These are phyloP conservation scores for Ditylenchus weischeri DNA, from an alignment of 2,888 invertebrate genomes.

Conservation along the genomic window DNA sequence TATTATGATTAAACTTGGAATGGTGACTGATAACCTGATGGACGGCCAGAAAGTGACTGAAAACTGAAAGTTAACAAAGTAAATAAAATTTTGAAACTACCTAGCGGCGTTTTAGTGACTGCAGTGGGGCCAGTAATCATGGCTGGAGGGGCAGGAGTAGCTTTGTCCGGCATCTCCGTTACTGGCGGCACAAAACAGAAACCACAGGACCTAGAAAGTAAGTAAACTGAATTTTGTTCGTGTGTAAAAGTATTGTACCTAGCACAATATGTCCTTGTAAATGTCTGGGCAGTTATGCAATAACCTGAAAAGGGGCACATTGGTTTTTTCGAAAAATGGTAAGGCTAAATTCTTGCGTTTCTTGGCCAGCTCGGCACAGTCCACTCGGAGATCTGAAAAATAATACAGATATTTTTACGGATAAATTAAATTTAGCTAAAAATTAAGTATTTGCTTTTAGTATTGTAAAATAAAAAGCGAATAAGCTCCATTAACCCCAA, in stretches of 20 bases:
- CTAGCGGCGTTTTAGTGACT: slow-evolving; percentile 38
- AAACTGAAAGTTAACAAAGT: not conserved
- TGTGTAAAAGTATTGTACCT: slow-evolving; percentile 7
- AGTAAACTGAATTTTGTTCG: no score
- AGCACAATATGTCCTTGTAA: slow-evolving; percentile 52
- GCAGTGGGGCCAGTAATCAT: slow-evolving; percentile 33
- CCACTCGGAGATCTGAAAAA: slow-evolving; percentile 53
- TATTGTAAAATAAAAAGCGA: no score
- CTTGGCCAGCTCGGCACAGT: slow-evolving; percentile 43
- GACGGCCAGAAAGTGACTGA: slow-evolving; percentile 12
- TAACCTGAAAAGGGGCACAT: slow-evolving; percentile 22
- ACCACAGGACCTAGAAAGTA: slow-evolving; percentile 42
- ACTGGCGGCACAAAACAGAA: slow-evolving; percentile 51
- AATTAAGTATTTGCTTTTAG: no score
- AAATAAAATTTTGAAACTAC: slow-evolving; percentile 5
- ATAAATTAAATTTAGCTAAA: no score
- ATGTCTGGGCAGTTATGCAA: slow-evolving; percentile 44
- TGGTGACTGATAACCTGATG: slow-evolving; percentile 10
- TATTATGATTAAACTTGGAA: not conserved
- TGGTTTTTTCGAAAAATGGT: not conserved
- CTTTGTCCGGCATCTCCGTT: slow-evolving; percentile 43
- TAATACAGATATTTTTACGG: no score
- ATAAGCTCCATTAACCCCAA: no score
- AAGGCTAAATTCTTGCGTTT: slow-evolving; percentile 19
- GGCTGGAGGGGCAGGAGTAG: slow-evolving; percentile 4